These are phyloP conservation scores for Acromyrmex echinatior DNA, from an alignment of 1,140 invertebrate genomes.

Conservation along the genomic window DNA sequence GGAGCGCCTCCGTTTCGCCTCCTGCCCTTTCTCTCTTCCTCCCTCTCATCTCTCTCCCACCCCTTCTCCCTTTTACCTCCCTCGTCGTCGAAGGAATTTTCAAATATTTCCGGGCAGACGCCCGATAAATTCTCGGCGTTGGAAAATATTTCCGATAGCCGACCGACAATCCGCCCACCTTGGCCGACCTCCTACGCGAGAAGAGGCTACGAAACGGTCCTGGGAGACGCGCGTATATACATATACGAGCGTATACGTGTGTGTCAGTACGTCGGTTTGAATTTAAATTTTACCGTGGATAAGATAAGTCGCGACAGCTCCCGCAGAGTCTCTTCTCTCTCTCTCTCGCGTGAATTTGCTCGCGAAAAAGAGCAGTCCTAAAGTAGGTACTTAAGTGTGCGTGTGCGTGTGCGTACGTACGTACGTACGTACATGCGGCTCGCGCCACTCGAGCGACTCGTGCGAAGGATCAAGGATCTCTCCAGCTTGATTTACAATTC, in stretches of 20 bases:
- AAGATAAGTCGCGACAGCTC: constrained; percentile 69
- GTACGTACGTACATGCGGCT: constrained; percentile 12
- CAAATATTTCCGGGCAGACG: constrained; percentile 80
- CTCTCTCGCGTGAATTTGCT: constrained; percentile 1
- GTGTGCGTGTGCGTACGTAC: constrained; percentile 6
- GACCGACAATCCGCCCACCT: constrained; percentile 74
- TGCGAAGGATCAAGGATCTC: constrained; percentile 54
- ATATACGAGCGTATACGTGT: neutral
- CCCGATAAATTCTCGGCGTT: constrained; percentile 83
- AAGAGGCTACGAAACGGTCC: constrained; percentile 47
- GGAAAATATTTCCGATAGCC: constrained; percentile 83
- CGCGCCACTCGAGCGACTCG: neutral
- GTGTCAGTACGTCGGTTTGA: constrained; percentile 25
- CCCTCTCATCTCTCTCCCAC: neutral
- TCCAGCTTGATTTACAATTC: constrained; percentile 69
- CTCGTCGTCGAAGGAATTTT: constrained; percentile 80
- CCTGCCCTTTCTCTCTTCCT: constrained; percentile 7
- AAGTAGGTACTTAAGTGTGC: constrained; percentile 9
- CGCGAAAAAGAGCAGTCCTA: constrained; percentile 14
- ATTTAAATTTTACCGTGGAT: constrained; percentile 78
- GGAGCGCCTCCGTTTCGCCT: constrained; percentile 45
- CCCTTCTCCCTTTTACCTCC: constrained; percentile 40
- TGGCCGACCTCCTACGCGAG: constrained; percentile 70
- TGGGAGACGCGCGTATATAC: constrained; percentile 45
- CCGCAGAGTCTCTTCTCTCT: constrained; percentile 1